A percentile compares a stretch with the other conserved stretches of the same genome.
phyloP scores from a whole-genome alignment of 23 tunicate genomes.

The Trididemnum clinides region DNA sequence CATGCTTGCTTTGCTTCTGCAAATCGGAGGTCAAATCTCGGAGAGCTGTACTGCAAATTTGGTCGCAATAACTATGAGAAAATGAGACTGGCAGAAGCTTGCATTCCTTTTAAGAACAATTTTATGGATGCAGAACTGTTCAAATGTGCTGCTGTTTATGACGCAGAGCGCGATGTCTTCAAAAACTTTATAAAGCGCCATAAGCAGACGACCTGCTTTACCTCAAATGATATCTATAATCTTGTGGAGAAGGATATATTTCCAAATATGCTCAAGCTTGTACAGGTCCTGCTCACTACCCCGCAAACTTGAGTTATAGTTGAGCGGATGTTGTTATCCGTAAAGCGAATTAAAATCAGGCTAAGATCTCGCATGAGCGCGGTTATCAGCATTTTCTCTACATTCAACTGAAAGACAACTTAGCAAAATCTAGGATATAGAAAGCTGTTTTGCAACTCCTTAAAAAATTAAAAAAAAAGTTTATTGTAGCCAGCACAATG shows the following conservation, averaged over 20 bases:
- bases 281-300: background rate
- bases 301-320: too few relatives aligned
- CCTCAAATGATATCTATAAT: background rate
- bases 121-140: background rate
- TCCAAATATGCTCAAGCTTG: background rate
- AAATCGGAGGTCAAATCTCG: background rate
- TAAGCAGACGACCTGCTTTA: background rate
- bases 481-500: background rate
- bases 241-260: background rate
- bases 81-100: background rate
- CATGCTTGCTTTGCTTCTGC: background rate
- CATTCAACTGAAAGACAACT: background rate
- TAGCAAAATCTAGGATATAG: background rate
- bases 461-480: background rate
- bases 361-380: background rate
- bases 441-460: background rate
- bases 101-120: background rate
- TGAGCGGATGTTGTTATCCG: too few relatives aligned
- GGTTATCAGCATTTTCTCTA: background rate
- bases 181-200: background rate
- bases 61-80: background rate
- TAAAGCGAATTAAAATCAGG: background rate
- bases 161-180: background rate
- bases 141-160: background rate
- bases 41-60: background rate